Conservation (phyloP, 1,140 invertebrate genomes). For the Temnothorax nylanderi region DNA sequence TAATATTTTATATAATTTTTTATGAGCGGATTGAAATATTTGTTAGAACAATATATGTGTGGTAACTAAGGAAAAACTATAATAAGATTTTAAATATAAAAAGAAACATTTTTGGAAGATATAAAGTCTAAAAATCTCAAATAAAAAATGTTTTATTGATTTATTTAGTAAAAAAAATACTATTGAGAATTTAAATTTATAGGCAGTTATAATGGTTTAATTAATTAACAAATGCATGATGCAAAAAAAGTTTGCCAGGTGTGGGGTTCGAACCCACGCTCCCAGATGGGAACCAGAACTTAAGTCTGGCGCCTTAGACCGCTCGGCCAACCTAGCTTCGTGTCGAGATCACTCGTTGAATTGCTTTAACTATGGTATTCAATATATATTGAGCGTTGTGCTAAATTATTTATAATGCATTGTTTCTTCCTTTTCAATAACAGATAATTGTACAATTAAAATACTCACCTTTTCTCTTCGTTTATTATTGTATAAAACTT, state of each 20-base stretch:
- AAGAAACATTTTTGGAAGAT: background rate
- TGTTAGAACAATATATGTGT: background rate
- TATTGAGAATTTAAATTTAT: background rate
- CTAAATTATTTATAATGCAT: background rate
- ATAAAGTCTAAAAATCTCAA: background rate
- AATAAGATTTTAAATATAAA: background rate
- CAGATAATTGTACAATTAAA: background rate
- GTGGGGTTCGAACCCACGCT: slow-evolving; percentile 80
- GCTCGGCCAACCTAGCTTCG: slow-evolving; percentile 85
- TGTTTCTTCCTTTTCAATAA: background rate
- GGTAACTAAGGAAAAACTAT: background rate
- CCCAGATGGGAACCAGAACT: slow-evolving; percentile 86
- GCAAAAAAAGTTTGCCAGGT: slow-evolving; percentile 73
- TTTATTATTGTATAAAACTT: background rate
- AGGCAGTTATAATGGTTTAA: background rate
- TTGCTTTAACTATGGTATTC: rapidly evolving
- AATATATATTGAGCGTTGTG: background rate
- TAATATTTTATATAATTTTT: background rate
- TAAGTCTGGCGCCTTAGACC: slow-evolving; percentile 88
- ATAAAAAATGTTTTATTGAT: background rate
- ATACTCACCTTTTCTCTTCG: background rate
- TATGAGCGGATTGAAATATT: background rate
- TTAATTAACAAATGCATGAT: background rate
- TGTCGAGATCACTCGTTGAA: background rate
- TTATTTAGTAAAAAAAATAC: background rate